A percentile compares a stretch with the other conserved stretches of the same genome.
Conservation (phyloP, 2,113 vertebrate genomes). For the Hyperopisus bebe region DNA sequence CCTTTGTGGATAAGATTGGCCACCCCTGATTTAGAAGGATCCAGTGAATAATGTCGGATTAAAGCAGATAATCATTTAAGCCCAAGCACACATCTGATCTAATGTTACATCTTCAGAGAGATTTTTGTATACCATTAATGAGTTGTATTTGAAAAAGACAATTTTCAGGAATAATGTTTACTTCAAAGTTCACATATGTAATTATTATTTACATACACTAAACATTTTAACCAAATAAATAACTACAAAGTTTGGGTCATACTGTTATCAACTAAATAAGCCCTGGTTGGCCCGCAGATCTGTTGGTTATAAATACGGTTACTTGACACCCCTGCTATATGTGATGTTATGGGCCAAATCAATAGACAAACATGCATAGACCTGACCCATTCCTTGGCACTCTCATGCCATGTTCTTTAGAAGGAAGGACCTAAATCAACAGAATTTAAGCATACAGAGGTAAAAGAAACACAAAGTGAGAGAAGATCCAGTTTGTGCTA, state of each 20-base stretch:
- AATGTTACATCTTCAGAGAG: background rate
- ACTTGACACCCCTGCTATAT: background rate
- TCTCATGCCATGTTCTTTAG: background rate
- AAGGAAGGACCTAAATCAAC: background rate
- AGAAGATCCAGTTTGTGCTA: background rate
- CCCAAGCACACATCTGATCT: no score
- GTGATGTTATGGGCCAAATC: background rate
- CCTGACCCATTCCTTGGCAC: background rate
- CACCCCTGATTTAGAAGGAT: background rate
- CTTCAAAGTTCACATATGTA: background rate
- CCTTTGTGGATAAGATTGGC: no score
- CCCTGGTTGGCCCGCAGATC: background rate
- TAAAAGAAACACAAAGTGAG: background rate
- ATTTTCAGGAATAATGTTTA: background rate
- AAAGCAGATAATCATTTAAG: no score
- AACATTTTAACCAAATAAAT: background rate
- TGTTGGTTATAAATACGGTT: background rate
- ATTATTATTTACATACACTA: background rate
- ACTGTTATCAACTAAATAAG: background rate
- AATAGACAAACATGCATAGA: background rate
- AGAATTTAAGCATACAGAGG: background rate
- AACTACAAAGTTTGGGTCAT: background rate
- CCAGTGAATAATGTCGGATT: no score
- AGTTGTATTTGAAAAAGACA: background rate
- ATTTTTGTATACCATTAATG: background rate